Percentiles rank a stretch among this genome's conserved stretches.
phyloP scores from a whole-genome alignment of 2,113 vertebrate genomes.

The Damaliscus lunatus region DNA sequence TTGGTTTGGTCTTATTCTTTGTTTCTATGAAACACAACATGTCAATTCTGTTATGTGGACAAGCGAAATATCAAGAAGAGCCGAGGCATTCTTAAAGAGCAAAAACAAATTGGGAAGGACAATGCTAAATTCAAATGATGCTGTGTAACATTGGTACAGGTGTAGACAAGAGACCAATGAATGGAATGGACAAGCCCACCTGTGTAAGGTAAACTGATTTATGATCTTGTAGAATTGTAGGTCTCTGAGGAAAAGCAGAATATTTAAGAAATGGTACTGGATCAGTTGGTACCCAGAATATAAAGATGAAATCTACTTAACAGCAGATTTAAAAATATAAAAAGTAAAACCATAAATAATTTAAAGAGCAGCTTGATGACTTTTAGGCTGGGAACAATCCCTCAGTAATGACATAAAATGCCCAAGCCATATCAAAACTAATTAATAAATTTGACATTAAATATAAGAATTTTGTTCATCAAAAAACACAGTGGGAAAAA shows the following conservation, averaged over 20 bases:
- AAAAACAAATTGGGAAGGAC: not conserved
- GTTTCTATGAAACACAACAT: not conserved
- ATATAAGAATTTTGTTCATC: not conserved
- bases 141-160: not conserved
- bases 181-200: not conserved
- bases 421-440: not conserved
- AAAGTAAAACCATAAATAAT: not conserved
- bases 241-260: not conserved
- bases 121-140: not conserved
- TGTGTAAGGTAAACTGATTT: not conserved
- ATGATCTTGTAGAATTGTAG: not conserved
- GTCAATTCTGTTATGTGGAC: not conserved
- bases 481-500: not conserved
- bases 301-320: not conserved
- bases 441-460: not conserved
- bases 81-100: not conserved
- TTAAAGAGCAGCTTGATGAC: not conserved
- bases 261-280: not conserved
- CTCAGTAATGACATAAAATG: not conserved
- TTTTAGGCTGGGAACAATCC: not conserved
- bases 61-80: not conserved
- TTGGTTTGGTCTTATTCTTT: not conserved
- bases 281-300: not conserved
- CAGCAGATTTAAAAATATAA: not conserved
- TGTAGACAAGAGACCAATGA: not conserved